Base-by-base conservation (phyloP, 2,113 vertebrate species). In the Panthera leo region DNA sequence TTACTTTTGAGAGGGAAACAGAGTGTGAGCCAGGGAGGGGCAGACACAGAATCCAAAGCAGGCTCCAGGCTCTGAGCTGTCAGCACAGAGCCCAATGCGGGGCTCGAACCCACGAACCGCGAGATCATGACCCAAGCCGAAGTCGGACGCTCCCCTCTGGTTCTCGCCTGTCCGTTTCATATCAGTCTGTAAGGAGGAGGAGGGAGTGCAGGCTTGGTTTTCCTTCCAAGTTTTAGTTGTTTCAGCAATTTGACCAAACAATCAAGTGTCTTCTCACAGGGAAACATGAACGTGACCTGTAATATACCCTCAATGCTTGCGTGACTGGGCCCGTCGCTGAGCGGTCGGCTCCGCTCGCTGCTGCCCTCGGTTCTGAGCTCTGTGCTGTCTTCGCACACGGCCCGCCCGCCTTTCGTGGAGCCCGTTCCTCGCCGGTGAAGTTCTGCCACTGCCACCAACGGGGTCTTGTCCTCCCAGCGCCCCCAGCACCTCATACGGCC, bases 261-360 rank as follows among this genome's bases (percentile, higher is more conserved):
- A 58, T 27, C n/a, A 36, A 67, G 58, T 78, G 11, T 27, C 16
- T 34, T 31, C 88, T 91, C n/a, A 1, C 55, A 55, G 19, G 34
- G 67, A 73, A 71, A 45, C 5, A 27, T 1, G 2, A 71, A 23
- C 0, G 12, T 11, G 45, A 14, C 63, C 11, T 8, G 45, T 29
- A 25, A 39, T 5, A 5, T 6, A n/a, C 9, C 29, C 53, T 12
- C 8, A 51, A 48, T 2, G 5, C 34, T 12, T 15, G 10, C 15
- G 2, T 18, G 34, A 36, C 29, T 0, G 23, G 53, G 68, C 71
- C 82, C 34, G 4, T 27, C 14, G n/a, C n/a, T 27, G 55, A 67
- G 45, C 8, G 0, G 2, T 9, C 0, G 14, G 23, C n/a, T 1
- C 19, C 15, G 4, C 6, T 16, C 1, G 3, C 36, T 53, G 29